A percentile compares a stretch with the other conserved stretches of the same genome.
phyloP scores from a whole-genome alignment of 2,797 vertebrate genomes.

The Lateolabrax maculatus region DNA sequence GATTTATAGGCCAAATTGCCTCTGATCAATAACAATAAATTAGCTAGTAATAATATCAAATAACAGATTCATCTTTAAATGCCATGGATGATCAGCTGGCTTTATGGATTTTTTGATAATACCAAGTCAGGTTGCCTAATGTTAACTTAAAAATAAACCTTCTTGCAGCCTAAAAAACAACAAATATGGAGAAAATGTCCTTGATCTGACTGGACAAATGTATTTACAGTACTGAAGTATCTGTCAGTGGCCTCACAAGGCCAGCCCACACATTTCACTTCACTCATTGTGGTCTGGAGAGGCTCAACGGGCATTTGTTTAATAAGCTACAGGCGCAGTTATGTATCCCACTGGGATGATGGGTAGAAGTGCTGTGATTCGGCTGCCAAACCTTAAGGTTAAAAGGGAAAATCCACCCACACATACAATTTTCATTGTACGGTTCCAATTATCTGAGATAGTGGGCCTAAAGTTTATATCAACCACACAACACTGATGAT shows the following conservation, averaged over 20 bases:
- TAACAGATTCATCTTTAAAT: slow-evolving; percentile 46
- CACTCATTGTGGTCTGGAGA: slow-evolving; percentile 8
- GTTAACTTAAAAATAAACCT: slow-evolving; percentile 9
- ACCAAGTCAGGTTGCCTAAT: background rate
- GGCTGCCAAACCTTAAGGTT: slow-evolving; percentile 27
- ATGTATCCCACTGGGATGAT: slow-evolving; percentile 37
- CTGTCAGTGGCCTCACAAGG: background rate
- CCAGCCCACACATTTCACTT: slow-evolving; percentile 33
- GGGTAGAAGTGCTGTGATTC: slow-evolving; percentile 1
- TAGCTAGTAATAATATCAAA: slow-evolving; percentile 36
- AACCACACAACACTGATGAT: background rate
- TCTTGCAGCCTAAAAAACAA: background rate
- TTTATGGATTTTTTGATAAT: slow-evolving; percentile 18
- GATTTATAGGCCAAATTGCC: slow-evolving; percentile 30
- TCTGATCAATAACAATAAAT: slow-evolving; percentile 49
- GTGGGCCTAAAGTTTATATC: background rate
- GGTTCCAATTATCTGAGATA: slow-evolving; percentile 1
- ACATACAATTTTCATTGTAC: background rate
- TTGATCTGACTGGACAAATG: background rate
- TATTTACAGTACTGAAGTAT: background rate
- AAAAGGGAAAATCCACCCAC: slow-evolving; percentile 32
- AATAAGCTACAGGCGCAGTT: slow-evolving; percentile 33
- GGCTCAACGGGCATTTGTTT: slow-evolving; percentile 21
- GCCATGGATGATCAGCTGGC: slow-evolving; percentile 9
- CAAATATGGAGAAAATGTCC: background rate